Conservation (phyloP, 1,140 invertebrate species). For the Magallana angulata region DNA sequence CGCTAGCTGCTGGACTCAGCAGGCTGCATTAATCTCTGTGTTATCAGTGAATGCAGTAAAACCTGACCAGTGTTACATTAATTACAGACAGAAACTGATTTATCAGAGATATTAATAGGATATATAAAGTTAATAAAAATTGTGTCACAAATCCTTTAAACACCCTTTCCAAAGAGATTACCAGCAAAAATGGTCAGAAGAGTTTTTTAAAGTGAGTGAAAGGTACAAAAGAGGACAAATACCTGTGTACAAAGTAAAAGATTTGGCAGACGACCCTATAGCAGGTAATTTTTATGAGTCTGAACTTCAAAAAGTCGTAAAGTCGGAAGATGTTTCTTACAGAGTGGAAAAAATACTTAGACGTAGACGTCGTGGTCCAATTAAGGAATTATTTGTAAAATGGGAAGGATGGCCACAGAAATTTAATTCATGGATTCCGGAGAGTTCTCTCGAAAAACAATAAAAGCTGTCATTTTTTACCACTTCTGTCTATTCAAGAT, state of each 20-base stretch:
- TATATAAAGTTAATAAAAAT: too few species aligned
- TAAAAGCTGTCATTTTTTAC: background rate
- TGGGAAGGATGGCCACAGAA: slow-evolving; percentile 55
- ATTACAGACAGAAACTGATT: too few species aligned
- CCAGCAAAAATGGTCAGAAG: slow-evolving; percentile 55
- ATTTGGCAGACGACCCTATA: slow-evolving; percentile 41
- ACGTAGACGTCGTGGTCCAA: slow-evolving; percentile 3
- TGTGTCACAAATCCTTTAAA: too few species aligned
- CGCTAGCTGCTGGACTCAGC: too few species aligned
- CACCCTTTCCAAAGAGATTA: slow-evolving; percentile 54
- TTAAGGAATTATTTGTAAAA: slow-evolving; percentile 48
- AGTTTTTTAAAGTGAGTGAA: slow-evolving; percentile 48
- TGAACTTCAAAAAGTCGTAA: slow-evolving; percentile 45
- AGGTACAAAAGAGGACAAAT: slow-evolving; percentile 41
- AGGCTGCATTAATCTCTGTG: too few species aligned
- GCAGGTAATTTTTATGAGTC: slow-evolving; percentile 51
- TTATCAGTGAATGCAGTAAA: too few species aligned
- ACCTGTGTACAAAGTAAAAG: slow-evolving; percentile 51
- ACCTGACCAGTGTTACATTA: too few species aligned
- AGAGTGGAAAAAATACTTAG: slow-evolving; percentile 38
- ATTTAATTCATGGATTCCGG: slow-evolving; percentile 56
- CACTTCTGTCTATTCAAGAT: background rate
- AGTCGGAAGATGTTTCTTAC: background rate
- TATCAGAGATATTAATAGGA: too few species aligned
- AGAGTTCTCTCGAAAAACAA: slow-evolving; percentile 21